phyloP scores from a whole-genome alignment of 2,888 invertebrate species.

The Apodemia hepburni region DNA sequence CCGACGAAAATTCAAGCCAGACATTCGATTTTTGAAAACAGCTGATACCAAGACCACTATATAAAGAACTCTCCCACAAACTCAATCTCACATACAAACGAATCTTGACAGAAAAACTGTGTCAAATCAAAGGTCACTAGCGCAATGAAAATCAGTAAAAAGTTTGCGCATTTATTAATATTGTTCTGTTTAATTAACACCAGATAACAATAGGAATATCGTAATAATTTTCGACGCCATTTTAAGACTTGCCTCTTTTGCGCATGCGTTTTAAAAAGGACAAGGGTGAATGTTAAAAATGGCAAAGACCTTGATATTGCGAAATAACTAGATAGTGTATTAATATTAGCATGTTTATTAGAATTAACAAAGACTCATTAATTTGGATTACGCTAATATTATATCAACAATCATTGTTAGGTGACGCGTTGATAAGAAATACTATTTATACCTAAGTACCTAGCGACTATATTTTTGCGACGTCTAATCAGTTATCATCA shows the following conservation, averaged over 20 bases:
- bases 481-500: too few species aligned
- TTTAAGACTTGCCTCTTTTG: constrained; percentile 35
- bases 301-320: constrained; percentile 27
- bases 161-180: constrained; percentile 1
- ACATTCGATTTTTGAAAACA: constrained; percentile 46
- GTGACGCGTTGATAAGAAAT: neutral
- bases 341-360: neutral
- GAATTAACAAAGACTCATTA: neutral
- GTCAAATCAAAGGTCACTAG: constrained; percentile 24
- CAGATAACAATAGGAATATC: constrained; percentile 26
- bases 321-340: neutral
- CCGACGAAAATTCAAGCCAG: constrained; percentile 30
- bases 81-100: neutral
- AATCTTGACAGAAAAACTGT: neutral
- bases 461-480: too few species aligned
- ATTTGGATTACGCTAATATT: neutral
- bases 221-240: constrained; percentile 48
- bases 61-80: constrained; percentile 36
- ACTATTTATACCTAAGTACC: too few species aligned
- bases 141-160: constrained; percentile 24
- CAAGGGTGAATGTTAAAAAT: constrained; percentile 50
- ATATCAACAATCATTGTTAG: neutral
- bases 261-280: constrained; percentile 65
- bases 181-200: constrained; percentile 5
- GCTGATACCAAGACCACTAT: constrained; percentile 47